A percentile compares a stretch with the other conserved stretches of the same genome.
Evolutionary conservation across 2,888 invertebrate species (phyloP).

Genomic region (Lacanobia oleracea): DNA sequence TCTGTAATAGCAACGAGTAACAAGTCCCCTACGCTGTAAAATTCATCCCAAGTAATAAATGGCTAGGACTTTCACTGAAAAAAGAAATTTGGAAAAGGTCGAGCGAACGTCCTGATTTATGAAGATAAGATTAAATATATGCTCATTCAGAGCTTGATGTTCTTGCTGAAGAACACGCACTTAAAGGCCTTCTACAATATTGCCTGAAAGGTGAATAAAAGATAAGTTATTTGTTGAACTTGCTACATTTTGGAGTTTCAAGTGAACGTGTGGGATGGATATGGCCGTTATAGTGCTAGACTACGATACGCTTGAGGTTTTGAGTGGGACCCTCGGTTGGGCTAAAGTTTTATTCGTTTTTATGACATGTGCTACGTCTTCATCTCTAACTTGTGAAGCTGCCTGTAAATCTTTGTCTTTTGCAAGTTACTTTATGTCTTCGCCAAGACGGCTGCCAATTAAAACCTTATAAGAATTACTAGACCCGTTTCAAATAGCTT

Average conservation of each 20-base stretch:
- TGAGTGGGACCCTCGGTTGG: background rate
- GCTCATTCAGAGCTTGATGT: constrained; percentile 27
- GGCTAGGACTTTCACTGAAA: constrained; percentile 40
- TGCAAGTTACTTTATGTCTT: background rate
- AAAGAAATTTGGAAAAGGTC: constrained; percentile 49
- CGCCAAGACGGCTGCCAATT: background rate
- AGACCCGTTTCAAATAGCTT: background rate
- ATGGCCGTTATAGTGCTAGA: background rate
- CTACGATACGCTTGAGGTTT: constrained; percentile 23
- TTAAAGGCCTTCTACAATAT: constrained; percentile 26
- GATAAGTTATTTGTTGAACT: constrained; percentile 7
- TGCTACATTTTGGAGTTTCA: constrained; percentile 13
- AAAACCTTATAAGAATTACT: background rate
- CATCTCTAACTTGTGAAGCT: background rate
- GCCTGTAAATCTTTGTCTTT: background rate
- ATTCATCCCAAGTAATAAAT: constrained; percentile 54
- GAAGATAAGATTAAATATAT: constrained; percentile 50
- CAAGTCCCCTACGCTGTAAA: constrained; percentile 34
- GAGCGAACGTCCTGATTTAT: constrained; percentile 53
- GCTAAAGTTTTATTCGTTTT: constrained; percentile 11
- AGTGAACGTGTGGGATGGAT: constrained; percentile 14
- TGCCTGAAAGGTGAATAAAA: constrained; percentile 18
- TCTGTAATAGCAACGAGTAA: constrained; percentile 23
- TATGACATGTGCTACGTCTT: background rate
- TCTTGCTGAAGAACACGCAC: constrained; percentile 26